These are phyloP conservation scores for Channa maculata DNA, from an alignment of 2,113 vertebrate genomes.

Conservation along the genomic window DNA sequence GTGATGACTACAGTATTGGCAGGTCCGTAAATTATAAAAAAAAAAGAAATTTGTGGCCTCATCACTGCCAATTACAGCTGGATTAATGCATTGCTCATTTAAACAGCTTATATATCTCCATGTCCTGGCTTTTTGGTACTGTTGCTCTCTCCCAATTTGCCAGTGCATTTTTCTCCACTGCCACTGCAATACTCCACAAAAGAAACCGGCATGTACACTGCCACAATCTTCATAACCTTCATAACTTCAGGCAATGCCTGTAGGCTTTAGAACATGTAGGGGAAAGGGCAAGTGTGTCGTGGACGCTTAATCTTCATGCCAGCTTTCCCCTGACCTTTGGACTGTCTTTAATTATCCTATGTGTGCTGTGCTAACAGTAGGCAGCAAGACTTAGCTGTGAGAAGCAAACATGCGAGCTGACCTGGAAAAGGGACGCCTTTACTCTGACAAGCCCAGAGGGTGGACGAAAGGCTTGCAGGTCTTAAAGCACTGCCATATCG, in stretches of 20 bases:
- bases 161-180: background rate
- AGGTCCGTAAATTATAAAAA: too few species aligned
- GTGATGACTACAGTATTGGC: background rate
- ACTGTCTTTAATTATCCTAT: conserved; percentile 63
- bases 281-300: conserved; percentile 47
- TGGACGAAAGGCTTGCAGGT: conserved; percentile 15
- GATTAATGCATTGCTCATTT: background rate
- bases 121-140: conserved; percentile 11
- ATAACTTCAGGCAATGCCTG: conserved; percentile 27
- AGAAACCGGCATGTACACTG: conserved; percentile 32
- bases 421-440: conserved; percentile 77
- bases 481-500: conserved; percentile 22
- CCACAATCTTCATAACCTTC: conserved; percentile 26
- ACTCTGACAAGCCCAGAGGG: conserved; percentile 43
- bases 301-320: conserved; percentile 42
- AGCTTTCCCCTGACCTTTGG: conserved; percentile 49
- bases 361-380: conserved; percentile 49
- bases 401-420: conserved; percentile 71
- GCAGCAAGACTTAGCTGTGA: conserved; percentile 67
- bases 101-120: background rate
- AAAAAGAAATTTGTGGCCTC: background rate
- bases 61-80: background rate
- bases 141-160: background rate
- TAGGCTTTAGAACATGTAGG: conserved; percentile 27
- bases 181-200: conserved; percentile 13